Conservation (phyloP, 2,113 vertebrate genomes). For the Varanus salvator region DNA sequence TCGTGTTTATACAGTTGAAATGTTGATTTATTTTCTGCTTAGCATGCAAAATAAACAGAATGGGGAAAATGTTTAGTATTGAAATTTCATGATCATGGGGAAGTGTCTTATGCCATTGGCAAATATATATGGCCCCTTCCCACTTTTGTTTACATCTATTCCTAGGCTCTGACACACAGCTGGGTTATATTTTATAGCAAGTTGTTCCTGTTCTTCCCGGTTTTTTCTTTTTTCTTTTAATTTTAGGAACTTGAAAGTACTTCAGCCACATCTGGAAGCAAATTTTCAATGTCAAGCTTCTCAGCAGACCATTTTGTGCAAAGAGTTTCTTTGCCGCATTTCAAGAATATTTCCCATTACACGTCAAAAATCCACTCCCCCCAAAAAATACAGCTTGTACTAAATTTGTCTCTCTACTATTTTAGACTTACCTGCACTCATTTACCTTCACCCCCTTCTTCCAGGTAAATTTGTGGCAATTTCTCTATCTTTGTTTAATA, state of each 20-base stretch:
- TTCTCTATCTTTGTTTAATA: conserved; percentile 6
- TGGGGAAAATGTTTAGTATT: conserved; percentile 59
- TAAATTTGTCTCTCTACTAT: conserved; percentile 12
- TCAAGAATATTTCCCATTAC: conserved; percentile 63
- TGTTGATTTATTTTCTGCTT: conserved; percentile 68
- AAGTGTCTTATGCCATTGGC: conserved; percentile 52
- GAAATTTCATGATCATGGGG: conserved; percentile 60
- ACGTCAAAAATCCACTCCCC: conserved; percentile 63
- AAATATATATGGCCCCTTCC: conserved; percentile 31
- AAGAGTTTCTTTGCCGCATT: conserved; percentile 57
- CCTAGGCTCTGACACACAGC: conserved; percentile 73
- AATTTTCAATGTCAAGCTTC: conserved; percentile 69
- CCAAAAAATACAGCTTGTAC: conserved; percentile 49
- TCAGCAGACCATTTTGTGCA: conserved; percentile 48
- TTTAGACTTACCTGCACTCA: neutral
- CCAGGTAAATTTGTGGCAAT: fast-evolving
- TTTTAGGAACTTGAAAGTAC: conserved; percentile 65
- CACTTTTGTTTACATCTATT: conserved; percentile 69
- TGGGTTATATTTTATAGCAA: conserved; percentile 70
- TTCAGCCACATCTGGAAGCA: conserved; percentile 69
- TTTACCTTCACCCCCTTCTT: neutral
- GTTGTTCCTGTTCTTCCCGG: conserved; percentile 65
- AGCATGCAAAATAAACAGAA: conserved; percentile 74
- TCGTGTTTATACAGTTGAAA: conserved; percentile 68
- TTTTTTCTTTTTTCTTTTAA: conserved; percentile 51